Evolutionary conservation across 2,113 vertebrate species (phyloP), one percentile per base, ranked within the genome.

Genomic region (Castor canadensis): DNA sequence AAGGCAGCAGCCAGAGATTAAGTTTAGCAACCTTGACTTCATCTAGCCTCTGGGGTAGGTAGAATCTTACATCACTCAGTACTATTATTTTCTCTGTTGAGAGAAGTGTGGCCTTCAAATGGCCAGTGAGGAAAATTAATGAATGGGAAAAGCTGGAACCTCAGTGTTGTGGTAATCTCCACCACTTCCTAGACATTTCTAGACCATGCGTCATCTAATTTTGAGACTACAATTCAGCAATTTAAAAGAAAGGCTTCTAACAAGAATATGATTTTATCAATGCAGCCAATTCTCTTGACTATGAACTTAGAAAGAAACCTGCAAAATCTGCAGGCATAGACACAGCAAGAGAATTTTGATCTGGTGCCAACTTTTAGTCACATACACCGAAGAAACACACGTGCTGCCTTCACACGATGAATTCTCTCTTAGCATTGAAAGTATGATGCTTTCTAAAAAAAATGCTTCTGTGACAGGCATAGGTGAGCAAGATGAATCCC

Each of bases 201-300:
- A 97, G 97, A 97, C 96, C 56, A 19, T 97, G 94, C 24, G 87
- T 97, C 97, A 97, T 96, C 94, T 93, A 43, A 87, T 95, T 91
- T 86, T 17, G 82, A 93, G 96, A 96, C 93, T 83, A 76, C 47
- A 96, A 28, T 64, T 83, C 40, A 75, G 60, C 54, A 84, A 80
- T 94, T 96, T 58, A 62, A 66, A 96, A 64, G 35, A 54, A 56
- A 66, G 20, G 6, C 56, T 91, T 88, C 86, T 71, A 86, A 76
- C 17, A 82, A 89, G n/a, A 96, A 75, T 67, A 80, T 81, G 89
- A 62, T 83, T 93, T 95, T 94, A 97, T 89, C 96, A 94, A 89
- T 86, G 83, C 87, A 84, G 67, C 91, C 67, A 49, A 77, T 95
- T 87, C 54, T 94, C 66, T 87, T 87, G 71, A 89, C 86, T 80